These are phyloP conservation scores for Pelochelys cantorii DNA, from an alignment of 2,797 vertebrate genomes.

Conservation along the genomic window DNA sequence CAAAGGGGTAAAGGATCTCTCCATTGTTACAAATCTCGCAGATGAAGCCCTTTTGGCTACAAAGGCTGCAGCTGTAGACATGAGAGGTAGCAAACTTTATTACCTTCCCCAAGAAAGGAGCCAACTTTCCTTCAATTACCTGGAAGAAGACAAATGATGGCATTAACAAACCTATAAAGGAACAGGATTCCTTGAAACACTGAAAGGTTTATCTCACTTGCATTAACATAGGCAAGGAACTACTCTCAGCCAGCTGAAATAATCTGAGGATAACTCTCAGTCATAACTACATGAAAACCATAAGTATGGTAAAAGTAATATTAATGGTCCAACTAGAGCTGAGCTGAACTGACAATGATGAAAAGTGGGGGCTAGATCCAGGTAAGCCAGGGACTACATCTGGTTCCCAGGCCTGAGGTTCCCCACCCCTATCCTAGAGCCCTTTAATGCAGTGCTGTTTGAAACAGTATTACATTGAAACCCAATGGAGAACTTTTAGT, in stretches of 20 bases:
- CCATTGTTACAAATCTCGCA: conserved; percentile 97
- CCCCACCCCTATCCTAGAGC: neutral
- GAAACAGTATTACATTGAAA: too few relatives aligned
- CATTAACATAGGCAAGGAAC: conserved; percentile 50
- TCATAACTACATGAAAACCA: neutral
- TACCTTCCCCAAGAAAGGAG: conserved; percentile 96
- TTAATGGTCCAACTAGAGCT: neutral
- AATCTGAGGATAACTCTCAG: neutral
- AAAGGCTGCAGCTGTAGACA: conserved; percentile 96
- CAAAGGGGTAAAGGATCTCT: conserved; percentile 98
- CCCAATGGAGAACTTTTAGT: too few relatives aligned
- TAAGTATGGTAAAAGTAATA: neutral
- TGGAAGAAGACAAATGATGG: conserved; percentile 74
- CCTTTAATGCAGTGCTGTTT: neutral
- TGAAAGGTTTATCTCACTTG: conserved; percentile 39
- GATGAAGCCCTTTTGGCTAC: conserved; percentile 98
- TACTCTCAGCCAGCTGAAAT: neutral
- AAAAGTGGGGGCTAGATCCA: neutral
- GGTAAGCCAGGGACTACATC: too few relatives aligned
- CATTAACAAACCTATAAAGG: conserved; percentile 31
- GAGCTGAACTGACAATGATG: neutral
- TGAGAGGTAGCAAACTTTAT: conserved; percentile 98
- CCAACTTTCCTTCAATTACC: conserved; percentile 97
- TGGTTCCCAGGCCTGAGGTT: too few relatives aligned
- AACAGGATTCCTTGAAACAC: conserved; percentile 29